These are phyloP conservation scores for Eilema depressum DNA, from an alignment of 2,888 invertebrate genomes.

Conservation along the genomic window DNA sequence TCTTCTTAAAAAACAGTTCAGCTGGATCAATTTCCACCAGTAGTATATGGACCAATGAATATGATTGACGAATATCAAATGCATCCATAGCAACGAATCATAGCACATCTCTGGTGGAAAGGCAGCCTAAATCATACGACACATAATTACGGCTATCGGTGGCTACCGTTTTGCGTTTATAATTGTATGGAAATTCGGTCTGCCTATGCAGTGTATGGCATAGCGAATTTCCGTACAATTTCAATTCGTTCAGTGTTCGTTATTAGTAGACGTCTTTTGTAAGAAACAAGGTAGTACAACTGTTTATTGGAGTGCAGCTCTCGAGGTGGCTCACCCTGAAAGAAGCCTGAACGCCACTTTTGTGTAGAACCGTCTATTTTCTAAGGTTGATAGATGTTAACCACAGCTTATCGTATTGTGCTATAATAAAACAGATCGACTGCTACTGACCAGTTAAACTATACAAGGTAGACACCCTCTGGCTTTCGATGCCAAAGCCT, in stretches of 20 bases:
- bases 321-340: too few species aligned
- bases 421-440: neutral
- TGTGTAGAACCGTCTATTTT: neutral
- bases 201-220: neutral
- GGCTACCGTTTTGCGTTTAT: slow-evolving; percentile 22
- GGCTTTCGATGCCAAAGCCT: slow-evolving; percentile 23
- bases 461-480: neutral
- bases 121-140: slow-evolving; percentile 34
- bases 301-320: too few species aligned
- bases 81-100: too few species aligned
- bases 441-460: neutral
- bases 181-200: neutral
- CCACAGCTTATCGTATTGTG: too few species aligned
- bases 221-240: neutral
- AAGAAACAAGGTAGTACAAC: too few species aligned
- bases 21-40: too few species aligned
- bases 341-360: neutral
- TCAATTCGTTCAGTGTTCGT: neutral
- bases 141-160: slow-evolving; percentile 27
- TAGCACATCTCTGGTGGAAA: too few species aligned
- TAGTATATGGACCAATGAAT: too few species aligned
- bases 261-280: too few species aligned
- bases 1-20: too few species aligned
- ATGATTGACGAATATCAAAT: too few species aligned
- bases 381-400: neutral